Evolutionary conservation across 2,797 vertebrate genomes (phyloP).

Genomic region (Poecile montanus): DNA sequence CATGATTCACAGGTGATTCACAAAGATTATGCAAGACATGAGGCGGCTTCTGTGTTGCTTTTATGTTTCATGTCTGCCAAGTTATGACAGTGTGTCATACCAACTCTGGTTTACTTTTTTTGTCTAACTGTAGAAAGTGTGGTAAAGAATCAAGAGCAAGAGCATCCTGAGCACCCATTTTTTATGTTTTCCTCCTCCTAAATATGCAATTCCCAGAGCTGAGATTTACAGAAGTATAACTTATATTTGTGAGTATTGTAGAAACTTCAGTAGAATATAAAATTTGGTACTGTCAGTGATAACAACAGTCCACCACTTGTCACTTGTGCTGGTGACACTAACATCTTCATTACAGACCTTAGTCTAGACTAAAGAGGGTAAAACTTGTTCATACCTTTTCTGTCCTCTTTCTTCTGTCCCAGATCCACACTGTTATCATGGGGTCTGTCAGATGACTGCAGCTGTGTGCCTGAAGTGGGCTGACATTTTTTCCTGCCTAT

Average conservation of each 20-base stretch:
- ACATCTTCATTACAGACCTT: not conserved
- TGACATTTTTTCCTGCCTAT: not conserved
- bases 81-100: constrained; percentile 33
- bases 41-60: constrained; percentile 36
- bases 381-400: not conserved
- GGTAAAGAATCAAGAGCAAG: not conserved
- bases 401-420: not conserved
- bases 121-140: constrained; percentile 14
- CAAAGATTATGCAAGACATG: constrained; percentile 42
- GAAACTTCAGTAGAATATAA: not conserved
- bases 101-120: constrained; percentile 22
- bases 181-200: constrained; percentile 18
- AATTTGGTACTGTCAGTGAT: not conserved
- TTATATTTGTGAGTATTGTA: not conserved
- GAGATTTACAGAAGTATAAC: not conserved
- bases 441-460: not conserved
- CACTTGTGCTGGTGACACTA: not conserved
- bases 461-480: not conserved
- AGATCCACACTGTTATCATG: not conserved
- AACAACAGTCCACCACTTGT: not conserved
- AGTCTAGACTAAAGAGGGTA: not conserved
- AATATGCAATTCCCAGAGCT: not conserved
- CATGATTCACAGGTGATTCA: constrained; percentile 60
- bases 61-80: constrained; percentile 26
- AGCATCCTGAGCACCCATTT: not conserved